Evolutionary conservation across 2,797 vertebrate species (phyloP), one percentile per base, ranked within the genome.

Genomic region (Thamnophis elegans): DNA sequence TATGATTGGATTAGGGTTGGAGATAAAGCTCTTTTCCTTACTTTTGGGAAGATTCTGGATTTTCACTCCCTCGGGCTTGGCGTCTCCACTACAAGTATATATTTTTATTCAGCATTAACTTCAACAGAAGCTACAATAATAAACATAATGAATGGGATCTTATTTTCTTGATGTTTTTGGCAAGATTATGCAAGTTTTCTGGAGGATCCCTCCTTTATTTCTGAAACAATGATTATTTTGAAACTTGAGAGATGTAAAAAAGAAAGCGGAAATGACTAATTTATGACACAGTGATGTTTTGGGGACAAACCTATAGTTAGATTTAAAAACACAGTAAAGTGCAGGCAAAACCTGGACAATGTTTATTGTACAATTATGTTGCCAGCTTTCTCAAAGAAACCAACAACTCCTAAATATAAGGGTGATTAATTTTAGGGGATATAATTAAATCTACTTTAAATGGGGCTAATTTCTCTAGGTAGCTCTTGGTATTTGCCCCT

Each of bases 41-140:
- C 68, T 36, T 4, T 78, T 47, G 42, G 4, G 53, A 13, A n/a
- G 56, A 65, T 62, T 22, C 0, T 0, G 0, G 7, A 32, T 90
- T 42, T 89, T 7, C 25, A 94, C 28, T 42, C 28, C 25, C 92
- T 91, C 91, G 89, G 58, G 82, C 42, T 32, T 86, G 11, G 32
- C 54, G 47, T 86, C 85, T n/a, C 58, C 25, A 32, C 28, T 42
- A 11, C 36, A 82, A 10, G 1, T 10, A 65, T 13, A 26, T 22
- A 42, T 59, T 90, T 93, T 87, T n/a, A 60, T 51, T 91, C n/a
- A 86, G 20, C n/a, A 85, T 20, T 59, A 51, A n/a, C 22, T 22
- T 62, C 58, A 54, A 36, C 42, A 47, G 59, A 87, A 87, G 16
- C n/a, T 53, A 91, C 26, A 91, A 85, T 25, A n/a, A 86, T n/a